Percentiles rank a stretch among this genome's conserved stretches.
Evolutionary conservation across 2,888 invertebrate species (phyloP).

Genomic region (Perdita meconis): DNA sequence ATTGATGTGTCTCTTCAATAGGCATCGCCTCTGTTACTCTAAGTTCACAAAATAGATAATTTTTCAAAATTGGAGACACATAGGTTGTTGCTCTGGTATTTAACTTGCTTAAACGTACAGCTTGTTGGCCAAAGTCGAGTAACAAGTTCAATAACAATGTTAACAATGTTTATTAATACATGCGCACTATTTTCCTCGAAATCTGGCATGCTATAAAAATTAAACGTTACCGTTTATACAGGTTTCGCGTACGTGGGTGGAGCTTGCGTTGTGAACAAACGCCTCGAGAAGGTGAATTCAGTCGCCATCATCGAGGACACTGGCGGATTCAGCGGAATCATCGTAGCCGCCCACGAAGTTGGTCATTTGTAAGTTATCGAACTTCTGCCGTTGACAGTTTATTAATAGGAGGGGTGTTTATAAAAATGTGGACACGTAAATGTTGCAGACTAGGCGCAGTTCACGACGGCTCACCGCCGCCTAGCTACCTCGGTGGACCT

Average conservation of each 20-base stretch:
- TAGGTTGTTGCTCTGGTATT: slow-evolving; percentile 68
- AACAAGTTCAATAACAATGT: slow-evolving; percentile 30
- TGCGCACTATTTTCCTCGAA: not conserved
- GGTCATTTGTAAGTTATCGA: slow-evolving; percentile 95
- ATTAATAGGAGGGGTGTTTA: not conserved
- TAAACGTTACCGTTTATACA: slow-evolving; percentile 77
- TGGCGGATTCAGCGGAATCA: slow-evolving; percentile 97
- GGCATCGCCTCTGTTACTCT: too few species aligned
- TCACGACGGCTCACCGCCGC: slow-evolving; percentile 98
- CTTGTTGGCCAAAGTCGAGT: slow-evolving; percentile 41
- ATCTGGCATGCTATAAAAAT: not conserved
- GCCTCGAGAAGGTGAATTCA: slow-evolving; percentile 97
- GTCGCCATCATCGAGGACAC: slow-evolving; percentile 98
- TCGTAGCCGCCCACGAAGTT: slow-evolving; percentile 98
- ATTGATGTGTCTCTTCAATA: too few species aligned
- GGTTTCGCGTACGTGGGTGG: slow-evolving; percentile 98
- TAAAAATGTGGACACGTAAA: not conserved
- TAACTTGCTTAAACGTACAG: slow-evolving; percentile 52
- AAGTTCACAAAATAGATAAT: not conserved
- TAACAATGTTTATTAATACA: slow-evolving; percentile 49
- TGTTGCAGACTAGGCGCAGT: slow-evolving; percentile 93
- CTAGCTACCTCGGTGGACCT: slow-evolving; percentile 96
- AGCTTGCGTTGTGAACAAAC: slow-evolving; percentile 97
- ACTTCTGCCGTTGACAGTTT: not conserved
- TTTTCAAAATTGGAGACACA: slow-evolving; percentile 21